Evolutionary conservation across 2,113 vertebrate species (phyloP).

Genomic region (Hystrix cristata): DNA sequence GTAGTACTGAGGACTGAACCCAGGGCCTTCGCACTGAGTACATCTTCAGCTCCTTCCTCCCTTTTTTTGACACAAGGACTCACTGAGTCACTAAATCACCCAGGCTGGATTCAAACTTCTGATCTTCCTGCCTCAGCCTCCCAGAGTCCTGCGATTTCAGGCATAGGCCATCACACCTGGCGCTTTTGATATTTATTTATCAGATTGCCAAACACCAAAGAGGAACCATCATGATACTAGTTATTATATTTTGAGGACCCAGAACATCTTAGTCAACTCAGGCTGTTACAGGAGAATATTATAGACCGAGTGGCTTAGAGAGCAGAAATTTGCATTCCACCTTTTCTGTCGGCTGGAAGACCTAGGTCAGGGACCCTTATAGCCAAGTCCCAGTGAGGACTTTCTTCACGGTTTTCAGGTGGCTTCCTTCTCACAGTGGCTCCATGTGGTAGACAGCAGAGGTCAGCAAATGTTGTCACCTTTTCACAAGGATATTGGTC

Average conservation of each 20-base stretch:
- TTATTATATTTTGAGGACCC: not conserved
- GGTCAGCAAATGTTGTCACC: fast-evolving
- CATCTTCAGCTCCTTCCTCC: not conserved
- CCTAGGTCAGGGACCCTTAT: not conserved
- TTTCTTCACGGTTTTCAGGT: not conserved
- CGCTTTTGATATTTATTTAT: slow-evolving; percentile 64
- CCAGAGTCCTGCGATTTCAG: not conserved
- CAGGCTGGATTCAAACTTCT: not conserved
- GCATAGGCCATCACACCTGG: not conserved
- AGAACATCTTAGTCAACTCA: not conserved
- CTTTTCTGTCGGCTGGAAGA: not conserved
- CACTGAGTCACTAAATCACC: not conserved
- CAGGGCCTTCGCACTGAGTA: not conserved
- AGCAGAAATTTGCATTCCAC: too few relatives aligned
- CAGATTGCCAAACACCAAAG: slow-evolving; percentile 24
- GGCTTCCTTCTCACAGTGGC: not conserved
- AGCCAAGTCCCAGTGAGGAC: not conserved
- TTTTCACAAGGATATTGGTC: too few relatives aligned
- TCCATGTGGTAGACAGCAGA: fast-evolving
- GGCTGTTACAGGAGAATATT: not conserved
- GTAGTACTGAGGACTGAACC: too few relatives aligned
- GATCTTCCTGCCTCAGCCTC: not conserved
- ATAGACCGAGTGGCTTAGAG: not conserved
- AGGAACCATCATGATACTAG: slow-evolving; percentile 70
- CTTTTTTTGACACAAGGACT: not conserved